phyloP scores from a whole-genome alignment of 2,888 invertebrate genomes.

The Scaptomyza cyrtandrae region DNA sequence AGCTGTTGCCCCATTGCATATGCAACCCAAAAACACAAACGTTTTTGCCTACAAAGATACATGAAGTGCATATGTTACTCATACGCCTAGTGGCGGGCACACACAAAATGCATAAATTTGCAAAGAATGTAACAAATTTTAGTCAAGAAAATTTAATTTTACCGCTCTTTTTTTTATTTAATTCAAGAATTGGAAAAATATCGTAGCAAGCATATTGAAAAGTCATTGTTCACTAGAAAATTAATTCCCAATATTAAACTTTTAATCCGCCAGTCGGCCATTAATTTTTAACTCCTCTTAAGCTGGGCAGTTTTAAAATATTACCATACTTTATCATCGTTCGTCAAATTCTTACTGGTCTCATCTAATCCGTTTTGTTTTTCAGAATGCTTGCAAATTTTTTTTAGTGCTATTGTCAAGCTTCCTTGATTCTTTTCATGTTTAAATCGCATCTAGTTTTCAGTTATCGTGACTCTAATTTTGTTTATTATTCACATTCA shows the following conservation, averaged over 20 bases:
- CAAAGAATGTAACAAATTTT: background rate
- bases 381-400: background rate
- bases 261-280: background rate
- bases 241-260: background rate
- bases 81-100: conserved; percentile 28
- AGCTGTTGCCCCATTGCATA: conserved; percentile 18
- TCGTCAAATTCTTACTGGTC: background rate
- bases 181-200: too few relatives aligned
- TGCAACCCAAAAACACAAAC: conserved; percentile 37
- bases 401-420: background rate
- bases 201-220: background rate
- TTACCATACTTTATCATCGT: background rate
- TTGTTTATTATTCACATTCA: conserved; percentile 19
- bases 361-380: background rate
- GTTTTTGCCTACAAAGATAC: conserved; percentile 5
- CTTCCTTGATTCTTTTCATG: background rate
- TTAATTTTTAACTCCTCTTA: background rate
- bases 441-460: background rate
- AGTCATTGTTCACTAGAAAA: background rate
- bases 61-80: conserved; percentile 54
- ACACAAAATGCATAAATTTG: background rate
- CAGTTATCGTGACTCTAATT: background rate
- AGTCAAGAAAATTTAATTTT: conserved; percentile 1
- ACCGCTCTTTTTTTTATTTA: background rate
- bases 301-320: background rate